Evolutionary conservation across 2,888 invertebrate species (phyloP).

Genomic region (Apamea anceps): DNA sequence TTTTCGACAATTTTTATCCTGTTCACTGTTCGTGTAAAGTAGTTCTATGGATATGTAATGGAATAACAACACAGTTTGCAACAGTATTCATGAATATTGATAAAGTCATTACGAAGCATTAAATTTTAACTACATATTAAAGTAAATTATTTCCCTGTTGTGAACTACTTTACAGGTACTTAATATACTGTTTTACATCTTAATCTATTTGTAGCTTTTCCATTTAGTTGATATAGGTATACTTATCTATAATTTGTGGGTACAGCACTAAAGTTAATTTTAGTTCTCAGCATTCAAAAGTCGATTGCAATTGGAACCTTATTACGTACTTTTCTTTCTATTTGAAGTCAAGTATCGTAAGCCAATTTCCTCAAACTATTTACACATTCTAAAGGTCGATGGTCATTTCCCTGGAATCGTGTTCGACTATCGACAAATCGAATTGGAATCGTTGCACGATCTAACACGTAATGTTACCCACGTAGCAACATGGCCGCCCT

Average conservation of each 20-base stretch:
- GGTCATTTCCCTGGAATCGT: slow-evolving; percentile 76
- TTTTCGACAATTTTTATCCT: slow-evolving; percentile 40
- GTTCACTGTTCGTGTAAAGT: slow-evolving; percentile 10
- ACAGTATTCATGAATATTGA: slow-evolving; percentile 44
- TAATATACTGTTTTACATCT: slow-evolving; percentile 32
- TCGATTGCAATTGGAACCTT: slow-evolving; percentile 20
- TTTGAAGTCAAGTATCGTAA: slow-evolving; percentile 44
- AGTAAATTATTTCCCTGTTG: slow-evolving; percentile 31
- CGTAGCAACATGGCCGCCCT: slow-evolving; percentile 76
- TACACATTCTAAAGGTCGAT: slow-evolving; percentile 86
- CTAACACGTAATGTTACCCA: slow-evolving; percentile 85
- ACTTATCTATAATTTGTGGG: slow-evolving; percentile 23
- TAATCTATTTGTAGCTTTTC: slow-evolving; percentile 29
- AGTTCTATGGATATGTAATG: slow-evolving; percentile 21
- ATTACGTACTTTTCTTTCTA: slow-evolving; percentile 29
- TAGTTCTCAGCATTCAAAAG: slow-evolving; percentile 23
- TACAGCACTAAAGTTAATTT: slow-evolving; percentile 41
- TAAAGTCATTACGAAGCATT: slow-evolving; percentile 35
- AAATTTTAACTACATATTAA: slow-evolving; percentile 39
- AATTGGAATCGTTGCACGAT: slow-evolving; percentile 83
- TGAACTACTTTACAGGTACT: slow-evolving; percentile 31
- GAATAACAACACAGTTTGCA: slow-evolving; percentile 23
- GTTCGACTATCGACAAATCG: slow-evolving; percentile 84
- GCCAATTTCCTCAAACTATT: slow-evolving; percentile 75
- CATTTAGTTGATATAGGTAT: slow-evolving; percentile 34